Evolutionary conservation across 2,888 invertebrate genomes (phyloP), one percentile per base, ranked within the genome.

Genomic region (Cotesia congregata): DNA sequence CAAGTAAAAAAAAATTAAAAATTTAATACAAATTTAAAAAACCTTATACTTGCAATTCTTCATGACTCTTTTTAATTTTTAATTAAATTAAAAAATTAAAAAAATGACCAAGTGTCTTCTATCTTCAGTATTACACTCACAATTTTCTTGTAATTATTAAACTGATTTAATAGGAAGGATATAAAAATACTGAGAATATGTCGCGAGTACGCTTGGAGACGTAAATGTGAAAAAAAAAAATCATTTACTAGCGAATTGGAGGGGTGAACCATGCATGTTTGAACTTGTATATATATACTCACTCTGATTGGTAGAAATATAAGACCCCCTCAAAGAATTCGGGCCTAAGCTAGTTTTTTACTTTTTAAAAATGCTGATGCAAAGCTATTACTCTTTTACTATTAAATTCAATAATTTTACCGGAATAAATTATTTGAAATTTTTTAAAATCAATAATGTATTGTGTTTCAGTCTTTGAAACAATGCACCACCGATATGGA

Each of bases 401-500:
- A 40, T 9, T 64, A 7, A 41, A 41, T 41, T 69, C 64, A 41
- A 17, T 30, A 15, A 5, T 4, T 76, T 68, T 61, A 17, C 17
- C 17, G 17, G 17, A 17, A 17, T 17, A 17, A 17, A 5, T 76
- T 2, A 38, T 69, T 0, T 65, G 15, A 72, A 38, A 59, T 74
- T 69, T 9, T 39, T 59, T 59, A 12, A 7, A 69, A 62, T 76
- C n/a, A 9, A 39, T 62, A 40, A 65, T 40, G 20, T 6, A 5
- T 5, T 12, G 9, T 72, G 78, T 86, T 86, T 50, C 82, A 92
- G 92, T 88, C 90, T 60, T 88, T 94, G 72, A 91, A 91, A 83
- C 92, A 93, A 78, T 94, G 94, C 85, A 94, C 94, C 1, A 90
- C 88, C 30, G 88, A 90, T 60, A 94, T 94, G 94, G 93, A 93